Base-by-base conservation (phyloP, 2,888 invertebrate species). In the Mellilla xanthometata region DNA sequence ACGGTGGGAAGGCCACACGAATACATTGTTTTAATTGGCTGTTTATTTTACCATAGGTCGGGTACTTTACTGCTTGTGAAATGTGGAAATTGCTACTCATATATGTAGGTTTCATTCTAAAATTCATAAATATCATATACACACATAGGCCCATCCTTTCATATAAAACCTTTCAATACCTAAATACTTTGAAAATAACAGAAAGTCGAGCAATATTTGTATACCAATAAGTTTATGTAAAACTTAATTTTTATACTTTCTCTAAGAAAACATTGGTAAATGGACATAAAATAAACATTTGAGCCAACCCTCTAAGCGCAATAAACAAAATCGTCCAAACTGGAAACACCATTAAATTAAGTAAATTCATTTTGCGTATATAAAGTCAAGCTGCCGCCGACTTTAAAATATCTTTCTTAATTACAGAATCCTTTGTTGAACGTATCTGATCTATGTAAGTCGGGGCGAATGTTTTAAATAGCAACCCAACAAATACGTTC, bases 371-470 rank as follows among this genome's bases (percentile, higher is more conserved):
- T 88, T 81, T 72, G 76, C 81, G 80, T 82, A 81, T 68, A 76
- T 84, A 83, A 86, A 84, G 76, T 77, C 86, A 85, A 89, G 87
- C 88, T 85, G 88, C 84, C 77, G 80, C 86, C 81, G 79, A 81
- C 85, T 83, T 48, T 88, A 84, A 87, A 87, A 86, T 87, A 88
- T 87, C 86, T 87, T 85, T 85, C 87, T 88, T 89, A 88, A 89
- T 88, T 89, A 87, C 87, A 85, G 86, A 88, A 88, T 82, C 88
- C 85, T 89, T 89, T 89, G 87, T 89, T 88, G 83, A 84, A 83
- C 86, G 87, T 87, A 88, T 87, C 88, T 87, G 88, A 88, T 88
- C 88, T 88, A 88, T 88, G 87, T 88, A 86, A 89, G 85, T 81
- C 82, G 82, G 81, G 81, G 84, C 74, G 81, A 83, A 88, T 86